Base-by-base conservation (phyloP, 2,888 invertebrate species). In the Drosophila affinis region DNA sequence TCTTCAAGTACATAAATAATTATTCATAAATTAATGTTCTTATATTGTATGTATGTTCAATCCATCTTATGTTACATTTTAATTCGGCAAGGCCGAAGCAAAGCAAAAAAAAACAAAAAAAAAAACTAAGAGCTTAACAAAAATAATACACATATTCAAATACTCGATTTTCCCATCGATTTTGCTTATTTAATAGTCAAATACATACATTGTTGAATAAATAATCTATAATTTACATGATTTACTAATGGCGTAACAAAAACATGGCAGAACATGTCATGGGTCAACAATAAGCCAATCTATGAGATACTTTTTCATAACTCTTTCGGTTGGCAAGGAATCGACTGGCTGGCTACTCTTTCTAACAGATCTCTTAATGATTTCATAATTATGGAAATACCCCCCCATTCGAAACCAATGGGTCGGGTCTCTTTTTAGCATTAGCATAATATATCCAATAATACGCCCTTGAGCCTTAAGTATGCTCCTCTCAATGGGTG, bases 61-160 rank as follows among this genome's bases (percentile, higher is more conserved):
- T 10, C 18, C 39, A 12, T 67, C 69, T 77, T 70, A 9, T 32
- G 67, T 63, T 56, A 51, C 18, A 55, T 17, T 48, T 79, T 72
- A 81, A 51, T 81, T 83, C 83, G 79, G 78, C 79, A 82, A 67
- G 48, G 80, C 78, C 80, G 80, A 82, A 79, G 54, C 58, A 64
- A 64, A 39, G 7, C 6, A 62, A 65, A 61, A 45, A 24, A 34
- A 53, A 65, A 56, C n/a, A n/a, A 3, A 62, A 64, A 61, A 45
- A 5, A 34, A 53, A 71, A 56, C 45, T 39, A 53, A 48, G 39
- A 27, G 34, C 44, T 18, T 53, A 56, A 70, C 27, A 59, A 54
- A 32, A 48, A 54, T 7, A 21, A 46, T 46, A 21, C 21, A 21
- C 21, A 21, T 21, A 27, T 18, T 7, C 6, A 44, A 59, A 39